Evolutionary conservation across 2,113 vertebrate genomes (phyloP), one percentile per base, ranked within the genome.

Genomic region (Callionymus lyra): DNA sequence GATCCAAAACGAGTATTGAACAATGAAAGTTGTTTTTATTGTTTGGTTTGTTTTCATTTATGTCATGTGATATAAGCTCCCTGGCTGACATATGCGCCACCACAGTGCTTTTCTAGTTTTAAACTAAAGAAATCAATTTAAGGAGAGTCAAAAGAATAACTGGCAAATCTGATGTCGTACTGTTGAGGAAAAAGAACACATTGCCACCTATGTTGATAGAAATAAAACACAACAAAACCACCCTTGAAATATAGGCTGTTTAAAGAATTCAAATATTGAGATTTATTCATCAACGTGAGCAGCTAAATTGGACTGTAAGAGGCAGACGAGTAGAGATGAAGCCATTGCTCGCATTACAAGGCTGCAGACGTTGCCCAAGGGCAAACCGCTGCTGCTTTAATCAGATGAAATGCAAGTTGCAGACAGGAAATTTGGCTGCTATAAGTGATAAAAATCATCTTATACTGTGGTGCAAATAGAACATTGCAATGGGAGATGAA

Each of bases 331-430:
- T 16, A 19, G 46, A 63, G 66, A 71, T 71, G 47, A 56, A 59
- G 65, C 68, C 67, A 72, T 73, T 50, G 53, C 41, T 61, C 27
- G 38, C 47, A 3, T 13, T 50, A 45, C 63, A 40, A 47, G 60
- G 53, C 63, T 62, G 41, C 57, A 68, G 56, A 71, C 49, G 40
- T 54, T 2, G 46, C 66, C 71, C 73, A 80, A 77, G 77, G 80
- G 64, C 69, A 67, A 70, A 65, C 50, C 11, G 33, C 61, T 37
- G 56, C 69, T 58, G 57, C 55, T 49, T 43, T 62, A 72, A 74
- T 77, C 79, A 70, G 67, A 79, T 77, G 52, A 59, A 69, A 50
- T 71, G 17, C 37, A 50, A 69, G 63, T 67, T 66, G 59, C 61
- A 51, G 46, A 63, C 63, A 70, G 68, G 52, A 70, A 68, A 63